Conservation (phyloP, 2,113 vertebrate species). For the Taxidea taxus region DNA sequence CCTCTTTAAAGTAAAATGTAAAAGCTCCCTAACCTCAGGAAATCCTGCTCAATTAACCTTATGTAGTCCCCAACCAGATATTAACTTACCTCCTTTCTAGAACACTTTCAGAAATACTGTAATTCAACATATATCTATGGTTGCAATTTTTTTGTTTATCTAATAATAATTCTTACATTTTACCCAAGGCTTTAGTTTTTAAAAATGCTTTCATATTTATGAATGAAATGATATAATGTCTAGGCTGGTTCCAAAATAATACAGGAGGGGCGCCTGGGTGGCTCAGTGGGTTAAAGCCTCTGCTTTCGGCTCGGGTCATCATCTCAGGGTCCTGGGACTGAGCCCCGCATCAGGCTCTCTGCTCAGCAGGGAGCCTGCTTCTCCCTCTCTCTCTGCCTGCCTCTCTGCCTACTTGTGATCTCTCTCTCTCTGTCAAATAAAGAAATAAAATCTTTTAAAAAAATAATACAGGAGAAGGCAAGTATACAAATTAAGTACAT, state of each 20-base stretch:
- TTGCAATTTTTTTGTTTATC: background rate
- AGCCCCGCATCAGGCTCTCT: too few species aligned
- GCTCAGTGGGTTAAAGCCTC: too few species aligned
- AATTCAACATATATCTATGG: background rate
- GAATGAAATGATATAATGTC: background rate
- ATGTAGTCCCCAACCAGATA: background rate
- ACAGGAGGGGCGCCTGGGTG: too few species aligned
- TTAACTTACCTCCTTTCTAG: background rate
- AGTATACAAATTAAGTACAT: background rate
- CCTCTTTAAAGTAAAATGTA: background rate
- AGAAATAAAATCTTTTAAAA: too few species aligned
- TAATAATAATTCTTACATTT: background rate
- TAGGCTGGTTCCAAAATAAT: slow-evolving; percentile 2
- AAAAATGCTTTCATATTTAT: slow-evolving; percentile 20
- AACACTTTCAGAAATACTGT: background rate
- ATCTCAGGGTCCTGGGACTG: too few species aligned
- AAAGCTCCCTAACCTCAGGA: background rate
- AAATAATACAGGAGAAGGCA: slow-evolving; percentile 1
- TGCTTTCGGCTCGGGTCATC: too few species aligned
- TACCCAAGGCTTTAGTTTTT: slow-evolving; percentile 7
- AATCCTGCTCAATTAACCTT: background rate
- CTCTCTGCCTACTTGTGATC: too few species aligned
- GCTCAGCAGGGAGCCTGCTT: too few species aligned
- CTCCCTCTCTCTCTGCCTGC: too few species aligned
- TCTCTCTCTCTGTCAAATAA: too few species aligned